Evolutionary conservation across 2,888 invertebrate genomes (phyloP).

Genomic region (Chesias legatella): DNA sequence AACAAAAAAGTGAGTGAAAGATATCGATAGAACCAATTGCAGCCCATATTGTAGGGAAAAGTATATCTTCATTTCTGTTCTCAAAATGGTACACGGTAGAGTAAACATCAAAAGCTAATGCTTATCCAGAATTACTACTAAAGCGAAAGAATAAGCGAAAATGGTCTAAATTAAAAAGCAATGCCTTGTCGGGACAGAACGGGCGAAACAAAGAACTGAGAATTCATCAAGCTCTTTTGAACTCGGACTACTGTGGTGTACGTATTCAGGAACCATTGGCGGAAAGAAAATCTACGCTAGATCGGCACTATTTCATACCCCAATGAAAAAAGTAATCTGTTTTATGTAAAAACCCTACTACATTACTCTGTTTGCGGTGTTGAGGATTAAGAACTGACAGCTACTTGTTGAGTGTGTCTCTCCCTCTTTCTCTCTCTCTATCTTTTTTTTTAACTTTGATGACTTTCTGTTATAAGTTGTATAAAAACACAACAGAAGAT

Average conservation of each 20-base stretch:
- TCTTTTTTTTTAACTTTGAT: too few relatives aligned
- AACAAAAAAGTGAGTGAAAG: too few relatives aligned
- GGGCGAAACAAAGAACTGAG: slow-evolving; percentile 73
- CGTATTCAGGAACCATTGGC: slow-evolving; percentile 63
- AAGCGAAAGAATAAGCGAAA: slow-evolving; percentile 64
- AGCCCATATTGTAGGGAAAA: too few relatives aligned
- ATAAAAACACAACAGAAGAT: too few relatives aligned
- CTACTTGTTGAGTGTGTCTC: slow-evolving; percentile 68
- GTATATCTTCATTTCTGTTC: too few relatives aligned
- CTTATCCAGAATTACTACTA: slow-evolving; percentile 67
- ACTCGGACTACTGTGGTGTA: slow-evolving; percentile 66
- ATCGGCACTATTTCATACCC: slow-evolving; percentile 73
- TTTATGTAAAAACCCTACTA: slow-evolving; percentile 56
- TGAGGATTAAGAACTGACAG: slow-evolving; percentile 50
- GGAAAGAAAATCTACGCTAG: slow-evolving; percentile 70
- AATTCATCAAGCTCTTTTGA: slow-evolving; percentile 79
- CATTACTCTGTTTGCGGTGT: slow-evolving; percentile 66
- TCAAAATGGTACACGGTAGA: slow-evolving; percentile 23
- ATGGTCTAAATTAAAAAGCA: slow-evolving; percentile 78
- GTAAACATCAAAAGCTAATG: slow-evolving; percentile 36
- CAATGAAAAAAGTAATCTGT: slow-evolving; percentile 67
- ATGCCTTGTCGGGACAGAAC: slow-evolving; percentile 73
- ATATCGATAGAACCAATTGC: too few relatives aligned
- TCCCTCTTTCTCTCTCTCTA: too few relatives aligned
- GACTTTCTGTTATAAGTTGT: too few relatives aligned